Base-by-base conservation (phyloP, 1,140 invertebrate species). In the Anastrepha ludens region DNA sequence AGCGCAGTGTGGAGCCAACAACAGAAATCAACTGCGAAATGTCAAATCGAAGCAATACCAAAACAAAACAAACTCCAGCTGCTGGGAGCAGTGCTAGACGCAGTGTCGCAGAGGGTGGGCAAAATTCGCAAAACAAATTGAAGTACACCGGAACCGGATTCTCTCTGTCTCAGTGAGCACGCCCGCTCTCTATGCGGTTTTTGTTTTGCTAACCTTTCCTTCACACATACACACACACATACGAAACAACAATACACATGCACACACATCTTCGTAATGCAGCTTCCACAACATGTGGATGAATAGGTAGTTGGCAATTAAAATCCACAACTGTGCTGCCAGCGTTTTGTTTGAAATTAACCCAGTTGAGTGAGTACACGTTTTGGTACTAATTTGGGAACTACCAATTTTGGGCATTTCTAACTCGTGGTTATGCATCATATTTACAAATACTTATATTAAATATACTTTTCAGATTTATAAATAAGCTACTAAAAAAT, bases 151-250 rank as follows among this genome's bases (percentile, higher is more conserved):
- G 74, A 81, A 81, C 74, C 74, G 74, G 74, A 81, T 81, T 81
- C 6, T 81, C 74, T 55, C 74, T 17, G 6, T 47, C 7, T 81
- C 20, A 11, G 15, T 9, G 4, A 17, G 4, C 4, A 5, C 60
- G 47, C 50, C n/a, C 17, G 67, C 29, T 74, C 39, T 74, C 44
- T 74, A 41, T 29, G 67, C 13, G 41, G 39, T 74, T 74, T 29
- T 81, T 81, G 74, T 81, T 81, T 81, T 81, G 74, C 74, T 81
- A 81, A 41, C 47, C n/a, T 0, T 81, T 81, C 74, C n/a, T 81
- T 29, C 29, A 29, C 74, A 81, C 74, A 81, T 29, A 11, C 74
- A 20, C 47, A 55, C 9, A 29, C 47, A 55, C 6, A 13, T 41
- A 55, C 47, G 9, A n/a, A 62, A 29, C 29, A 29, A 0, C 41